Conservation (phyloP, 2,797 vertebrate species). For the Threskiornis aethiopicus region DNA sequence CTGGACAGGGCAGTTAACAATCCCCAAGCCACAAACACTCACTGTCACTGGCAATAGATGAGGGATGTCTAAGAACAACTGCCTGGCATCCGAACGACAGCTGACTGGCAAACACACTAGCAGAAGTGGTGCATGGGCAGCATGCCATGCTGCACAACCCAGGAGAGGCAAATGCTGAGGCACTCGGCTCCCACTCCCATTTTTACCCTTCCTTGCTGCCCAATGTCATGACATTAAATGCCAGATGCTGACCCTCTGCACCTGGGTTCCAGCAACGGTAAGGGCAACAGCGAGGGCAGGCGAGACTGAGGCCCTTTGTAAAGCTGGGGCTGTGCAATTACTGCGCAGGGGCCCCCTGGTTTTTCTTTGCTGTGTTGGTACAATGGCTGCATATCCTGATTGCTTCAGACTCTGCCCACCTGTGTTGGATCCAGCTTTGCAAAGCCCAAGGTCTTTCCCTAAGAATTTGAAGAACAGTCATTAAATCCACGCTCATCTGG, state of each 20-base stretch:
- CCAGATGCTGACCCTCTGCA: background rate
- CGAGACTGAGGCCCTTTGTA: background rate
- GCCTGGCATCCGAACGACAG: background rate
- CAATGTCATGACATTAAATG: fast-evolving
- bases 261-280: background rate
- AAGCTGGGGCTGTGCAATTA: fast-evolving
- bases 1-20: background rate
- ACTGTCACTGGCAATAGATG: background rate
- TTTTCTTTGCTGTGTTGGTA: background rate
- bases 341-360: fast-evolving
- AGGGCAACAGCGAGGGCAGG: background rate
- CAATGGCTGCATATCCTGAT: fast-evolving
- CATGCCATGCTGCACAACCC: background rate
- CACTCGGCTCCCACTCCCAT: background rate
- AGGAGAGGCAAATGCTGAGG: background rate
- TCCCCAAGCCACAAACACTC: background rate
- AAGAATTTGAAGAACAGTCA: background rate
- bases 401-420: background rate
- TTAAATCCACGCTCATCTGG: background rate
- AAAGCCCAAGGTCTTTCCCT: background rate
- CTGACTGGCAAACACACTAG: fast-evolving
- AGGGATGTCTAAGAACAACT: background rate
- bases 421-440: background rate
- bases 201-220: background rate
- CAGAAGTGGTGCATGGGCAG: background rate